phyloP scores from a whole-genome alignment of 2,888 invertebrate genomes.

The Rhagium mordax region DNA sequence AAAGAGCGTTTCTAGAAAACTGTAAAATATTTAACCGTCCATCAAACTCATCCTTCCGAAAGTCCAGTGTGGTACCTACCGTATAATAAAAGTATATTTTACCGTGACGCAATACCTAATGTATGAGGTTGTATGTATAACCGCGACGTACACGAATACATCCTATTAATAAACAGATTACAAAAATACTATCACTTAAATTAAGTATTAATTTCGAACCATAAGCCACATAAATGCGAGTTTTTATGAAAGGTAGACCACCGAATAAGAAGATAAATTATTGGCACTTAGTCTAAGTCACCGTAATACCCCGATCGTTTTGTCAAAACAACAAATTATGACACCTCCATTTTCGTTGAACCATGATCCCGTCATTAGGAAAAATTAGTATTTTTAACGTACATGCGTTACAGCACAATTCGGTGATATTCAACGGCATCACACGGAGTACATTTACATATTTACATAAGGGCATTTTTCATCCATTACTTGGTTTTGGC shows the following conservation, averaged over 20 bases:
- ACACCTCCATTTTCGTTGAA: constrained; percentile 24
- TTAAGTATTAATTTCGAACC: constrained; percentile 22
- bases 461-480: constrained; percentile 27
- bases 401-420: not conserved
- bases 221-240: constrained; percentile 17
- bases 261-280: constrained; percentile 37
- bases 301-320: constrained; percentile 33
- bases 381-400: constrained; percentile 36
- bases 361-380: constrained; percentile 31
- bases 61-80: not conserved
- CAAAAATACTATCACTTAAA: constrained; percentile 19
- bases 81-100: constrained; percentile 7
- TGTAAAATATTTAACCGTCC: not conserved
- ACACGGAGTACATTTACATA: constrained; percentile 20
- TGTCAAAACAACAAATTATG: constrained; percentile 37
- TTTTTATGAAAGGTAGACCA: constrained; percentile 19
- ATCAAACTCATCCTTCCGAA: not conserved
- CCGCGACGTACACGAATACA: constrained; percentile 8
- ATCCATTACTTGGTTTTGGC: constrained; percentile 22
- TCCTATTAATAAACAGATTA: constrained; percentile 29
- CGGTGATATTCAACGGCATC: constrained; percentile 10
- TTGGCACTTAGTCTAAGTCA: constrained; percentile 33
- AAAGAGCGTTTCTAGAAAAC: not conserved
- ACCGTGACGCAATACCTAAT: constrained; percentile 3
- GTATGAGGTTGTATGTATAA: not conserved